These are phyloP conservation scores for Myotis lucifugus DNA, from an alignment of 2,113 vertebrate genomes.

Conservation along the genomic window DNA sequence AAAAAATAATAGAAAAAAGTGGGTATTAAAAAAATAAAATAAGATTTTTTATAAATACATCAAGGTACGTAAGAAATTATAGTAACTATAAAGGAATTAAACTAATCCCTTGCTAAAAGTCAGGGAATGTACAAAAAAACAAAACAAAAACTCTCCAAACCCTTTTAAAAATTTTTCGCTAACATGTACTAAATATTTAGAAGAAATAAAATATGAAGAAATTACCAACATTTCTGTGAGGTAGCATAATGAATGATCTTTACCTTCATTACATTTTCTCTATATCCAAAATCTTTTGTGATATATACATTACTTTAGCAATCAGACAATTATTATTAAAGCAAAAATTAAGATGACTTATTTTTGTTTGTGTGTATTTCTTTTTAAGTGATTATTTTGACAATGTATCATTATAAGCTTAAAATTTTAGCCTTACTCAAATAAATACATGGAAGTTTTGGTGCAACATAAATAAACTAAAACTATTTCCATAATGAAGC, in stretches of 20 bases:
- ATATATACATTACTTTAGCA: not conserved
- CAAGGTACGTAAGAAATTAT: not conserved
- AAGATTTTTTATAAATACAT: not conserved
- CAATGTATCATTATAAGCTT: not conserved
- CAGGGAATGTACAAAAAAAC: not conserved
- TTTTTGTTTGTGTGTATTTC: not conserved
- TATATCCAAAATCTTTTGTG: not conserved
- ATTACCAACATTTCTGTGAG: not conserved
- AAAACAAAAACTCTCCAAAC: not conserved
- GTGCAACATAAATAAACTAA: not conserved
- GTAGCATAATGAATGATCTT: not conserved
- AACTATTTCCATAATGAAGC: conserved; percentile 36
- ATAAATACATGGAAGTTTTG: not conserved
- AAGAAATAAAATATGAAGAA: not conserved
- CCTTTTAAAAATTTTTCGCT: not conserved
- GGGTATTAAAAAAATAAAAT: not conserved
- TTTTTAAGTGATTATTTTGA: not conserved
- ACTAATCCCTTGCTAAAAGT: not conserved
- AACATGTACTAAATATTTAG: not conserved
- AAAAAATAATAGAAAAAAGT: not conserved
- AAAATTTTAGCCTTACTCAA: not conserved
- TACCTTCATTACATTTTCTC: not conserved
- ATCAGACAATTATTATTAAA: not conserved
- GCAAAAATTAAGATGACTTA: not conserved
- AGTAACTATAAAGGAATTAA: conserved; percentile 9